Evolutionary conservation across 2,113 vertebrate genomes (phyloP).

Genomic region (Gila orcuttii): DNA sequence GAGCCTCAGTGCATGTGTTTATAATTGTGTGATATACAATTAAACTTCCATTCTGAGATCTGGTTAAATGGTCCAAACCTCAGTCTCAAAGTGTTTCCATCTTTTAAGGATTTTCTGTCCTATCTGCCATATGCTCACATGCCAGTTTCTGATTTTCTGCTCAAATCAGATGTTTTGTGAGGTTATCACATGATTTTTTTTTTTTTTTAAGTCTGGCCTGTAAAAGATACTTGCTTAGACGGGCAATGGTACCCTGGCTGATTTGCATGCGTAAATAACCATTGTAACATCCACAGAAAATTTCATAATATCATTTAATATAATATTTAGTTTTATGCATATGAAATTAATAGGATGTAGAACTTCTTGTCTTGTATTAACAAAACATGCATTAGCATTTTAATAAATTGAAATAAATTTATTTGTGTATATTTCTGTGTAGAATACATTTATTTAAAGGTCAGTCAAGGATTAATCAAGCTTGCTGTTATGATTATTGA

Average conservation of each 20-base stretch:
- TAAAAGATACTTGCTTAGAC: neutral
- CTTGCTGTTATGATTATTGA: neutral
- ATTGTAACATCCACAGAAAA: neutral
- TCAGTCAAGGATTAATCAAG: neutral
- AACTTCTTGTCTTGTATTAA: too few relatives aligned
- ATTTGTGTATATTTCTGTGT: neutral
- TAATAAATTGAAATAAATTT: too few relatives aligned
- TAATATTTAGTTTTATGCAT: neutral
- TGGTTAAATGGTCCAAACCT: slow-evolving; percentile 8
- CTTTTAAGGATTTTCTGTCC: slow-evolving; percentile 11
- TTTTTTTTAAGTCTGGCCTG: neutral
- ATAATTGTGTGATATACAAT: slow-evolving; percentile 27
- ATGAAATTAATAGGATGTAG: too few relatives aligned
- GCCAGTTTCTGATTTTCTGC: neutral
- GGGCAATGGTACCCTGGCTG: neutral
- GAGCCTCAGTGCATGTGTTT: slow-evolving; percentile 5
- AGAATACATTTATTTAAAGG: neutral
- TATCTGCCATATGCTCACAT: neutral
- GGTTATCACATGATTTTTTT: too few relatives aligned
- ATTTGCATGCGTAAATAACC: neutral
- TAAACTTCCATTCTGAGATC: slow-evolving; percentile 32
- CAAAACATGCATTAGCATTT: too few relatives aligned
- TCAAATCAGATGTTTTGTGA: neutral
- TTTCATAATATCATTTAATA: too few relatives aligned
- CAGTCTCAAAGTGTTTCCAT: slow-evolving; percentile 11